Conservation (phyloP, 2,797 vertebrate species). For the Galago senegalensis region DNA sequence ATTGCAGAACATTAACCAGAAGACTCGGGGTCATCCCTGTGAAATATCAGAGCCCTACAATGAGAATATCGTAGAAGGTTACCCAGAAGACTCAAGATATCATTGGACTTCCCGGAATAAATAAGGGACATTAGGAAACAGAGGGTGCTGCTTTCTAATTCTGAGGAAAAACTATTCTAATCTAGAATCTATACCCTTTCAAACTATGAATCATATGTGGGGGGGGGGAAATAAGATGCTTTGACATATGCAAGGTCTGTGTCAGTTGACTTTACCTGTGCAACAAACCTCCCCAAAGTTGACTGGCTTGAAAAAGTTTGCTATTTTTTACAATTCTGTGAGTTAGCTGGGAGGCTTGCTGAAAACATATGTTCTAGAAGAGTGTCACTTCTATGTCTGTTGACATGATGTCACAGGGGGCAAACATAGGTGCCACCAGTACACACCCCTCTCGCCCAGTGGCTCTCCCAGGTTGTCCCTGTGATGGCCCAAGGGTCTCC, state of each 20-base stretch:
- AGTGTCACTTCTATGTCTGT: not conserved
- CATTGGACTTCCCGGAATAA: not conserved
- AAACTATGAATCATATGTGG: not conserved
- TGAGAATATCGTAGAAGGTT: not conserved
- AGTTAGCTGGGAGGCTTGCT: not conserved
- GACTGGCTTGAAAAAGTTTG: not conserved
- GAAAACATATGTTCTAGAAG: rapidly evolving
- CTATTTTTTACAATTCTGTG: not conserved
- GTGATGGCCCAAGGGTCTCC: not conserved
- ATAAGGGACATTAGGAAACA: not conserved
- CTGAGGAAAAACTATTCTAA: not conserved
- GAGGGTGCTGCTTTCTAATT: not conserved
- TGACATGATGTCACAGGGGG: not conserved
- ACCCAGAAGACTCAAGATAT: not conserved
- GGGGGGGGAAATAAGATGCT: not conserved
- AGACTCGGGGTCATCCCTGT: not conserved
- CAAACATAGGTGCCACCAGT: not conserved
- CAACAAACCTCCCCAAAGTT: not conserved
- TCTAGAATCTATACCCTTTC: not conserved
- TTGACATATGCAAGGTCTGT: not conserved
- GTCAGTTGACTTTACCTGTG: not conserved
- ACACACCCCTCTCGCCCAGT: not conserved
- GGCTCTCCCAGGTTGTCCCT: not conserved
- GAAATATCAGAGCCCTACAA: not conserved
- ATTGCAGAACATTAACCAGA: rapidly evolving